Percentiles rank a stretch among this genome's conserved stretches.
Evolutionary conservation across 2,797 vertebrate genomes (phyloP).

Genomic region (Urosaurus nigricauda): DNA sequence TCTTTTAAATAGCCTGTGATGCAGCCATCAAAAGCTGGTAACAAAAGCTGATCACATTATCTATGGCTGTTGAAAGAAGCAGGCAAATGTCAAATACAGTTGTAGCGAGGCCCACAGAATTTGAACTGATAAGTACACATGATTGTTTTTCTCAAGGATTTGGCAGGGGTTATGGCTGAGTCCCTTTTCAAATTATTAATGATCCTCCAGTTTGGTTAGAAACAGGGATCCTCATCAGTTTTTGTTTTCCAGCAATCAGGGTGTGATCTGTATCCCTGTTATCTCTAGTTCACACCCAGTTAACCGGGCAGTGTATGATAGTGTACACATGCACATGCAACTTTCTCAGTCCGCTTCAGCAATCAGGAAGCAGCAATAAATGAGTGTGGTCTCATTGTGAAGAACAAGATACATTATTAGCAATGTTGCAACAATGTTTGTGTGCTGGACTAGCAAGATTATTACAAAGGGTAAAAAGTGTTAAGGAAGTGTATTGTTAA

Average conservation of each 20-base stretch:
- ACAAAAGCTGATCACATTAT: background rate
- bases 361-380: background rate
- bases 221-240: background rate
- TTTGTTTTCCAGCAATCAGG: background rate
- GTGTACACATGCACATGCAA: background rate
- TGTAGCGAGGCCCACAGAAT: background rate
- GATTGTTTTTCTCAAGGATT: background rate
- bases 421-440: background rate
- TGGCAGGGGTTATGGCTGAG: background rate
- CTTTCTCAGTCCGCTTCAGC: background rate
- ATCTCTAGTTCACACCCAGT: constrained; percentile 24
- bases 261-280: background rate
- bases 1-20: background rate
- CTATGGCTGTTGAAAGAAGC: background rate
- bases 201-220: background rate
- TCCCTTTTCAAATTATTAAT: background rate
- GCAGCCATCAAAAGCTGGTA: background rate
- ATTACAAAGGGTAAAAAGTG: no score
- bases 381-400: background rate
- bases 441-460: no score
- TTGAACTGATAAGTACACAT: background rate
- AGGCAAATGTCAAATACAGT: background rate
- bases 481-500: no score
- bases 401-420: background rate
- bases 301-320: background rate